Evolutionary conservation across 2,888 invertebrate genomes (phyloP).

Genomic region (Megalurothrips usitatus): DNA sequence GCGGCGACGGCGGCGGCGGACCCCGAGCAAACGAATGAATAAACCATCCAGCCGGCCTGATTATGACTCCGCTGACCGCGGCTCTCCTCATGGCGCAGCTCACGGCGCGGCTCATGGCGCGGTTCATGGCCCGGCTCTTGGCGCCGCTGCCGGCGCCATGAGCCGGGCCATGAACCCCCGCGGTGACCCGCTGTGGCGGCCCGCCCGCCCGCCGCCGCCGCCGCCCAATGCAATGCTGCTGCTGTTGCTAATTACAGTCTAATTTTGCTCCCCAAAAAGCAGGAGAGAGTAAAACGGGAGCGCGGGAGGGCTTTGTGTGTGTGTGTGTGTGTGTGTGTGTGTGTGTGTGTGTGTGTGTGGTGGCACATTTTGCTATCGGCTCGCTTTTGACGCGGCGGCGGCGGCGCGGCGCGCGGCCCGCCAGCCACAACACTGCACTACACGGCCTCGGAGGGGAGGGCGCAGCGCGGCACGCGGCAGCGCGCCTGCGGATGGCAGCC

Average conservation of each 20-base stretch:
- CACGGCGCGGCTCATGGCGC: background rate
- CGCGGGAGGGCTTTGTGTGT: too few species aligned
- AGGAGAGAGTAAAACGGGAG: too few species aligned
- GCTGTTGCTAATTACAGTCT: background rate
- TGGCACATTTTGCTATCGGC: too few species aligned
- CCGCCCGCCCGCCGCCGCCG: background rate
- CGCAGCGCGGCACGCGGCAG: too few species aligned
- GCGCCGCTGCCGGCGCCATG: too few species aligned
- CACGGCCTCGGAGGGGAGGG: too few species aligned
- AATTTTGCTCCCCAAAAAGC: background rate
- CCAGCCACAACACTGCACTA: too few species aligned
- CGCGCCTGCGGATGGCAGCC: too few species aligned
- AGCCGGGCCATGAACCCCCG: background rate
- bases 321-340: too few species aligned
- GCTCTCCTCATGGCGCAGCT: background rate
- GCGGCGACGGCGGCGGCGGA: background rate
- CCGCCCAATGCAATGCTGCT: background rate
- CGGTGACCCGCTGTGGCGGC: background rate
- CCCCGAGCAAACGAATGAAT: background rate
- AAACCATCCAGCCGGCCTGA: constrained; percentile 3
- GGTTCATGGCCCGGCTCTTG: background rate
- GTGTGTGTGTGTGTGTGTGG: too few species aligned
- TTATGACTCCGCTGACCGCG: background rate
- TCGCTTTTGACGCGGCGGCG: too few species aligned
- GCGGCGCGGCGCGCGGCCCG: too few species aligned